These are phyloP conservation scores for Neotoxoptera formosana DNA, from an alignment of 1,140 invertebrate genomes.

Conservation along the genomic window DNA sequence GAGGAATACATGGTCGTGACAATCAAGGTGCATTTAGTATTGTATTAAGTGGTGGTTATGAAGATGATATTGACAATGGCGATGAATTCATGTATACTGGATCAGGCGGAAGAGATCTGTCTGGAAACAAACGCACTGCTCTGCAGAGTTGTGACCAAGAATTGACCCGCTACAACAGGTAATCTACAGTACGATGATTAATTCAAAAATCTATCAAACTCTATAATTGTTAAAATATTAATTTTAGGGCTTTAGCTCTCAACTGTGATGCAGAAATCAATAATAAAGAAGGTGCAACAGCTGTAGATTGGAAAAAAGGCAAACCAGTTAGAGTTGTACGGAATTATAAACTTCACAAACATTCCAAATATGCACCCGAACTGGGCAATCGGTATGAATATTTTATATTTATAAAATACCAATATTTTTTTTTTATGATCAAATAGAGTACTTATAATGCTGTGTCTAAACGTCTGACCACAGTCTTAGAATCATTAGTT, in stretches of 20 bases:
- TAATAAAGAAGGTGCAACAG: constrained; percentile 72
- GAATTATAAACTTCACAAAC: constrained; percentile 77
- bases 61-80: constrained; percentile 86
- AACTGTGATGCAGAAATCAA: constrained; percentile 78
- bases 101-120: constrained; percentile 81
- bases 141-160: constrained; percentile 83
- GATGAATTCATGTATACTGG: constrained; percentile 86
- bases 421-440: too few relatives aligned
- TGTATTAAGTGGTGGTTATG: constrained; percentile 85
- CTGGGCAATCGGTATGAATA: constrained; percentile 71
- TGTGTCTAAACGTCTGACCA: too few relatives aligned
- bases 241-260: constrained; percentile 75
- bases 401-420: too few relatives aligned
- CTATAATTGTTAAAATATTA: constrained; percentile 59
- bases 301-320: constrained; percentile 77
- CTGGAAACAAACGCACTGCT: constrained; percentile 83
- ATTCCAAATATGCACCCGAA: constrained; percentile 80
- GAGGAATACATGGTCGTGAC: constrained; percentile 84
- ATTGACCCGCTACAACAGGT: constrained; percentile 81
- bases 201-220: not conserved
- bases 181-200: not conserved
- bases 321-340: constrained; percentile 82
- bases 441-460: not conserved
- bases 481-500: too few relatives aligned
- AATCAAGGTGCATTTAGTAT: constrained; percentile 84